A percentile compares a stretch with the other conserved stretches of the same genome.
phyloP scores from a whole-genome alignment of 2,113 vertebrate species.

The Strix uralensis region DNA sequence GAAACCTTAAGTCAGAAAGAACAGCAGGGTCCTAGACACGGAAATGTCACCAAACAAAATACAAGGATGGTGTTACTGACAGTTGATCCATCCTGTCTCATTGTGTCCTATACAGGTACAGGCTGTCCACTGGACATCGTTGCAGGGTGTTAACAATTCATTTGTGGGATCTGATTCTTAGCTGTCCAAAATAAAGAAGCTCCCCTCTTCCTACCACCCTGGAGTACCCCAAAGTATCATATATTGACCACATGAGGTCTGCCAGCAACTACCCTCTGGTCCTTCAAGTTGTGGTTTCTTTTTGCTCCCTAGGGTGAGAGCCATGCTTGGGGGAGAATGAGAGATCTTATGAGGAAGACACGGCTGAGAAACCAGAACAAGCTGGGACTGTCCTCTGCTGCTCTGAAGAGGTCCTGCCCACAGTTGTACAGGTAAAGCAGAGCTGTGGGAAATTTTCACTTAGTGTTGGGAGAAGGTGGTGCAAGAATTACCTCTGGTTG shows the following conservation, averaged over 20 bases:
- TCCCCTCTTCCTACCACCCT: not conserved
- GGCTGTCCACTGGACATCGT: not conserved
- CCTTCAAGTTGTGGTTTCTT: not conserved
- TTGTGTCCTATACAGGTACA: not conserved
- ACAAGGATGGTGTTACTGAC: not conserved
- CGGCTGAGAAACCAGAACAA: conserved; percentile 75
- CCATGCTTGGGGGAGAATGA: conserved; percentile 79
- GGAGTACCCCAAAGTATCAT: not conserved
- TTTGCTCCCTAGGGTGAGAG: conserved; percentile 68
- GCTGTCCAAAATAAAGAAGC: not conserved
- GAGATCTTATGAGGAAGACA: conserved; percentile 80
- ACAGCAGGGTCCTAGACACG: not conserved
- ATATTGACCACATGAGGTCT: not conserved
- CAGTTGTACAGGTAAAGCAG: conserved; percentile 80
- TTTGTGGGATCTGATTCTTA: not conserved
- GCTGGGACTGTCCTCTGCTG: conserved; percentile 72
- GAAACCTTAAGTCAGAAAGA: not conserved
- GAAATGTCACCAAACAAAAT: not conserved
- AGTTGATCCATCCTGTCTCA: not conserved
- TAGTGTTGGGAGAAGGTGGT: not conserved
- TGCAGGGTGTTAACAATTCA: not conserved
- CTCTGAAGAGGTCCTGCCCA: conserved; percentile 86
- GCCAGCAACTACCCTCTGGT: not conserved
- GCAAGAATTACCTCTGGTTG: not conserved
- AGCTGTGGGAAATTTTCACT: not conserved